Evolutionary conservation across 37 sponge, comb jelly and placozoan genomes (phyloP), one percentile per base, ranked within the genome.

Genomic region (Hexactinellida sp.): DNA sequence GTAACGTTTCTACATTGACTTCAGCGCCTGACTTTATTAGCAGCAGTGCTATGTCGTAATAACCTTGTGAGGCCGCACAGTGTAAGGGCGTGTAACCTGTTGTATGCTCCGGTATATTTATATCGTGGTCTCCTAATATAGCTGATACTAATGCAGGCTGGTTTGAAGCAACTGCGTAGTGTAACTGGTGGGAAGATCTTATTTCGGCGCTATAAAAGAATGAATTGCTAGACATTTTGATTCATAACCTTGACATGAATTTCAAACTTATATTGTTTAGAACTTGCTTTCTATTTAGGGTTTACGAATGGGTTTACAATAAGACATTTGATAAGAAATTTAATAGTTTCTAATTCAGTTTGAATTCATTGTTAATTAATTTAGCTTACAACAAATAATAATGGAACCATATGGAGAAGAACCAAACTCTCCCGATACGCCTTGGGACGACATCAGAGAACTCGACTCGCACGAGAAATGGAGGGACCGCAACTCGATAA

Each of bases 231-330:
- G 52, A 47, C 52, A 47, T 47, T 47, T 47, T 47, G 52, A 19
- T 9, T 47, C 13, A 19, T 16, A 47, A 47, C 16, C 16, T 47
- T 47, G 52, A 47, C 9, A 47, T 47, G 13, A 9, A 47, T n/a
- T n/a, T n/a, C n/a, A n/a, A n/a, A n/a, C n/a, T n/a, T n/a, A n/a
- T n/a, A n/a, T n/a, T n/a, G n/a, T n/a, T n/a, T n/a, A n/a, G n/a
- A n/a, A n/a, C n/a, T n/a, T n/a, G n/a, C n/a, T n/a, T n/a, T n/a
- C n/a, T n/a, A n/a, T n/a, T n/a, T n/a, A n/a, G n/a, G n/a, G n/a
- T n/a, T n/a, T 23, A 25, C 76, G 76, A 63, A 63, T 63, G 76
- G 76, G 76, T 63, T 63, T 63, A 63, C 76, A 63, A 63, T 63
- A 63, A 63, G 34, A 1, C 76, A 28, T 10, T 7, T 63, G 3